These are phyloP conservation scores for Leptarthrus brevirostris DNA, from an alignment of 2,888 invertebrate genomes.

Conservation along the genomic window DNA sequence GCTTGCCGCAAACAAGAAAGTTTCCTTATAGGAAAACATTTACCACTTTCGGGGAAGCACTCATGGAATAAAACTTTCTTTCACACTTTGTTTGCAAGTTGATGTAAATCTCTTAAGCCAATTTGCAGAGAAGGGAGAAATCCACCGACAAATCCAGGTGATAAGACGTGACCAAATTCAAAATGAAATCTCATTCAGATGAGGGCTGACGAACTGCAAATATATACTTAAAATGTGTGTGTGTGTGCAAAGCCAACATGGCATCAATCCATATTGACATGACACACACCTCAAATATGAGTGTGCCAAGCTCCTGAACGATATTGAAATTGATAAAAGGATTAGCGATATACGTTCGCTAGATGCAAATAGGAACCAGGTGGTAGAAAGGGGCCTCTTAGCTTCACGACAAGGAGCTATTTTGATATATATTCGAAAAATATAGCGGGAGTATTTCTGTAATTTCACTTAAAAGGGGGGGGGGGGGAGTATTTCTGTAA, in stretches of 20 bases:
- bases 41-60: conserved; percentile 40
- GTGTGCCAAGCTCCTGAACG: neutral
- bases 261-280: conserved; percentile 14
- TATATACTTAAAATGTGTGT: no score
- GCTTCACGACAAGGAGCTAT: no score
- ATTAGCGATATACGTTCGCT: conserved; percentile 36
- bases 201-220: conserved; percentile 37
- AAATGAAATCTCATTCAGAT: conserved; percentile 47
- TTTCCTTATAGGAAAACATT: conserved; percentile 40
- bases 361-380: conserved; percentile 1
- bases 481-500: no score
- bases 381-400: neutral
- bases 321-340: conserved; percentile 43
- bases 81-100: conserved; percentile 48
- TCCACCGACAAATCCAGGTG: conserved; percentile 48
- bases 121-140: conserved; percentile 45
- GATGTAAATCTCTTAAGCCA: conserved; percentile 47
- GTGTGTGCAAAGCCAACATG: neutral
- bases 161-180: conserved; percentile 49
- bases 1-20: conserved; percentile 17
- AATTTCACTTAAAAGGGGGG: no score
- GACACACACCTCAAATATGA: conserved; percentile 27
- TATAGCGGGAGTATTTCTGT: no score
- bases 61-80: conserved; percentile 43
- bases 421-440: no score